Percentiles rank a stretch among this genome's conserved stretches.
These are phyloP conservation scores for Peromyscus maniculatus DNA, from an alignment of 2,113 vertebrate species.

Conservation along the genomic window DNA sequence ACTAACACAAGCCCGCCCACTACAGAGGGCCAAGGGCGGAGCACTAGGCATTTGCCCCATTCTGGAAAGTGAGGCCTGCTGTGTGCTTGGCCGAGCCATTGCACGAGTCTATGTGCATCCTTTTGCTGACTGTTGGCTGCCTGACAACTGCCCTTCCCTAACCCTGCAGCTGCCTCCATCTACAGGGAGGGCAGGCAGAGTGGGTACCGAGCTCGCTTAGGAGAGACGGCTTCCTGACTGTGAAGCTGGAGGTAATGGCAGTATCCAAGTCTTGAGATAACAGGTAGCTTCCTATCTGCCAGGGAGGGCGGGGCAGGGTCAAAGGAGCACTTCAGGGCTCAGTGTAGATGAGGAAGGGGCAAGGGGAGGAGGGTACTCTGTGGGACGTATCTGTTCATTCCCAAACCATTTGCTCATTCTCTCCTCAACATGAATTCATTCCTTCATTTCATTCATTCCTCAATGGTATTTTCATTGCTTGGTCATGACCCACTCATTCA, in stretches of 20 bases:
- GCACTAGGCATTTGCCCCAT: rapidly evolving
- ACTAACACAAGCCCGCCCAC: not conserved
- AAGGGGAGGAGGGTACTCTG: rapidly evolving
- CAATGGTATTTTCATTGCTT: not conserved
- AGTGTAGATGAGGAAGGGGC: not conserved
- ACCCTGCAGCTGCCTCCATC: not conserved
- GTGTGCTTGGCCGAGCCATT: not conserved
- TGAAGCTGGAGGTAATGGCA: not conserved
- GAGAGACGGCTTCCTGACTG: rapidly evolving
- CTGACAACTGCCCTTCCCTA: not conserved
- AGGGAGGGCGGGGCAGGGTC: not conserved
- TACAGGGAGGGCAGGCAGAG: rapidly evolving
- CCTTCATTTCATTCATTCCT: not conserved
- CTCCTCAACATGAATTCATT: not conserved
- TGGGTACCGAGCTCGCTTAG: rapidly evolving
- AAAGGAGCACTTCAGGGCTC: no score
- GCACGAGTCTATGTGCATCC: not conserved
- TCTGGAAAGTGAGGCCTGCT: not conserved
- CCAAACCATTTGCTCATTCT: no score
- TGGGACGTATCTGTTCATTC: not conserved
- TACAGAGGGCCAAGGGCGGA: not conserved
- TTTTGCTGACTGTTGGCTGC: not conserved
- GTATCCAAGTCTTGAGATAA: not conserved
- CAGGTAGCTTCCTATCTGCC: not conserved
- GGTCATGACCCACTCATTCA: not conserved